phyloP scores from a whole-genome alignment of 2,797 vertebrate species.

The Megalops cyprinoides region DNA sequence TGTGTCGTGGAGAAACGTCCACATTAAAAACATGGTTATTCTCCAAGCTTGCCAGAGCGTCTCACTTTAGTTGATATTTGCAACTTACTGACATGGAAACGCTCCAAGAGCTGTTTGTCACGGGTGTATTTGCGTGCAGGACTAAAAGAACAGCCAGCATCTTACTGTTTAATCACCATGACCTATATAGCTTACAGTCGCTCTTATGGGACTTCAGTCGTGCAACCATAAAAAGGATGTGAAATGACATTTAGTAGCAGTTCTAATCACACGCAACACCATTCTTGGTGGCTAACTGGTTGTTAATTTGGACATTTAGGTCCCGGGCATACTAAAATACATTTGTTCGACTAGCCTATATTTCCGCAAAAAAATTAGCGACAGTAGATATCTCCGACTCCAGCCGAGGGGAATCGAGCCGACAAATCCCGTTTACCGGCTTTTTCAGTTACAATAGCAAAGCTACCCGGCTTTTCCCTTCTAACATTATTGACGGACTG shows the following conservation, averaged over 20 bases:
- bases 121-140: not conserved
- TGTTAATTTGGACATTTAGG: not conserved
- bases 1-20: not conserved
- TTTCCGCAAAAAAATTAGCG: not conserved
- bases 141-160: slow-evolving; percentile 18
- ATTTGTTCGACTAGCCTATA: not conserved
- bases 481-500: not conserved
- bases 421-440: slow-evolving; percentile 23
- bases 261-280: not conserved
- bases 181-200: slow-evolving; percentile 46
- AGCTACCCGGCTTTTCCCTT: slow-evolving; percentile 2
- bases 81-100: not conserved
- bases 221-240: slow-evolving; percentile 35
- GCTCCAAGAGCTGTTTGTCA: not conserved
- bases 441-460: slow-evolving; percentile 11
- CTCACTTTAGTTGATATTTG: not conserved
- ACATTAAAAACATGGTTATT: too few species aligned
- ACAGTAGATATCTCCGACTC: not conserved
- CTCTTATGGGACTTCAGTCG: slow-evolving; percentile 43
- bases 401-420: not conserved
- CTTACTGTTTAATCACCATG: slow-evolving; percentile 48
- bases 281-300: not conserved
- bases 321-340: not conserved
- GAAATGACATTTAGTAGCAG: not conserved
- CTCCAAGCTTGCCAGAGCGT: too few species aligned